Conservation (phyloP, 2,797 vertebrate species). For the Mionectes olivaceus region DNA sequence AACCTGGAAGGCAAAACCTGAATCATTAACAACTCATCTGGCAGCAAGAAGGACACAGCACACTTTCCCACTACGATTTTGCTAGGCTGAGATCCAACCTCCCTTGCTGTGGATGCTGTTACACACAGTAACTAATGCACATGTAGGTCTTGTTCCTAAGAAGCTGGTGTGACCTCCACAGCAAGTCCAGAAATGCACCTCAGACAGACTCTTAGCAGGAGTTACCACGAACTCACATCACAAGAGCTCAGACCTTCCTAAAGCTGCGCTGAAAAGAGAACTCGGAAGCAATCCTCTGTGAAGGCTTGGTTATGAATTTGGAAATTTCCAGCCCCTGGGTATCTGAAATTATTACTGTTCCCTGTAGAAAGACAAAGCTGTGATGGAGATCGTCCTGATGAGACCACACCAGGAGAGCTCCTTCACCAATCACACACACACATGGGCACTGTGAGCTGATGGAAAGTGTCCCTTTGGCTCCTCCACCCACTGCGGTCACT, state of each 20-base stretch:
- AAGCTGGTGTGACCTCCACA: fast-evolving
- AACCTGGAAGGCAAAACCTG: background rate
- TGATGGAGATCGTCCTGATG: background rate
- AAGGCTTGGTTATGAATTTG: background rate
- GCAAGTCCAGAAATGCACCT: background rate
- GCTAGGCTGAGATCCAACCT: background rate
- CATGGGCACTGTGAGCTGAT: background rate
- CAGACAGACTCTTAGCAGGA: background rate
- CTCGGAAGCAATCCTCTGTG: background rate
- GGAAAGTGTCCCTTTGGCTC: background rate
- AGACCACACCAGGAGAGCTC: background rate
- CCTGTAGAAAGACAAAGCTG: background rate
- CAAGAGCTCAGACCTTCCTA: background rate
- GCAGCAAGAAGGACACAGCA: background rate
- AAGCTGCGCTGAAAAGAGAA: background rate
- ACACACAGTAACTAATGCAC: background rate
- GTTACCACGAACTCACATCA: background rate
- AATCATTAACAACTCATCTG: background rate
- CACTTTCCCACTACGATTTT: background rate
- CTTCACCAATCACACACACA: background rate
- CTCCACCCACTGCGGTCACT: fast-evolving
- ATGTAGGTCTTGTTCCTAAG: background rate
- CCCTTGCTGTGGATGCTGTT: background rate
- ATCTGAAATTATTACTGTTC: background rate
- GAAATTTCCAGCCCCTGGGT: background rate